These are phyloP conservation scores for Campopleginae sp. DNA, from an alignment of 2,888 invertebrate genomes.

Conservation along the genomic window DNA sequence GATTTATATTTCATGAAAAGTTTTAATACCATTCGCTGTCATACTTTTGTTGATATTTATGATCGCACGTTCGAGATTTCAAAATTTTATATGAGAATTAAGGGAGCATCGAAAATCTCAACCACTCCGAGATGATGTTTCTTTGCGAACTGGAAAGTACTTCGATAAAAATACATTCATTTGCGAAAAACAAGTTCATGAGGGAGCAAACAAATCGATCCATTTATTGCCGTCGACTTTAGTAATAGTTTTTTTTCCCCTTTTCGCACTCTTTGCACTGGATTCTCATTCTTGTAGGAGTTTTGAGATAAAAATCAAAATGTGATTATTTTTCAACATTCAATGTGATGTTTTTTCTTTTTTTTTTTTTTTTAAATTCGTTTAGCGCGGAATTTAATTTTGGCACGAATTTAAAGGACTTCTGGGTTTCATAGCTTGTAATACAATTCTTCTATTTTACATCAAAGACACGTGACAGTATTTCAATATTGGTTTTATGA, in stretches of 20 bases:
- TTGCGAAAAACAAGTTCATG: neutral
- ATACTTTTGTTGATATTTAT: neutral
- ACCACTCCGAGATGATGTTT: neutral
- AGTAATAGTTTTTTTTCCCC: neutral
- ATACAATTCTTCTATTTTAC: neutral
- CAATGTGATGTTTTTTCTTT: neutral
- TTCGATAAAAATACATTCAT: neutral
- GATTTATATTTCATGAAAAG: slow-evolving; percentile 4
- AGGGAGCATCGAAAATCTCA: neutral
- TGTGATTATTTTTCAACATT: neutral
- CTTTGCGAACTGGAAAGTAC: neutral
- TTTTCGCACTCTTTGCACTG: neutral
- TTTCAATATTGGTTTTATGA: slow-evolving; percentile 24
- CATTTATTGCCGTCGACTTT: neutral
- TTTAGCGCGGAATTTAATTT: neutral
- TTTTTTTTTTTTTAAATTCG: neutral
- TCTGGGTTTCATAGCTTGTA: neutral
- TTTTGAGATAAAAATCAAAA: neutral
- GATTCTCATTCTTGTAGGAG: neutral
- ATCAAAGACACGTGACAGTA: slow-evolving; percentile 11
- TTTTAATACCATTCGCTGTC: neutral
- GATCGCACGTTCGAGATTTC: neutral
- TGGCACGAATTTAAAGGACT: neutral
- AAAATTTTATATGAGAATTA: neutral
- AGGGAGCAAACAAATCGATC: neutral